Evolutionary conservation across 2,113 vertebrate genomes (phyloP).

Genomic region (Trichechus manatus): DNA sequence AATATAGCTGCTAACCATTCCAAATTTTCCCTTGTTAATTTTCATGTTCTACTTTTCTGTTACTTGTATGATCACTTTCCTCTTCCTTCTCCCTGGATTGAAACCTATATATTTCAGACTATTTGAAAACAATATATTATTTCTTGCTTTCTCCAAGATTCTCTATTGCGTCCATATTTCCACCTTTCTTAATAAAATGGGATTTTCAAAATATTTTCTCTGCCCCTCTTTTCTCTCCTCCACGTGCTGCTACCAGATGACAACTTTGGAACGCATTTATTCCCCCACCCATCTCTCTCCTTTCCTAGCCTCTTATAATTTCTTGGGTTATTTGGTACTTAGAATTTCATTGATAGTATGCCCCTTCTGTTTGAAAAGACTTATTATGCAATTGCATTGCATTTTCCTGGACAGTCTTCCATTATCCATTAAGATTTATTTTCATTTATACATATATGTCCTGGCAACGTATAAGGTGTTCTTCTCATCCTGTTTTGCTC

Average conservation of each 20-base stretch:
- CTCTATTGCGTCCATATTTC: neutral
- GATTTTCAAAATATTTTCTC: neutral
- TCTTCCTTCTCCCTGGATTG: neutral
- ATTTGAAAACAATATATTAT: neutral
- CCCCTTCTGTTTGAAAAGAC: accelerated
- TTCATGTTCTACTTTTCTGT: neutral
- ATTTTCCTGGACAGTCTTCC: neutral
- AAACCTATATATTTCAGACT: neutral
- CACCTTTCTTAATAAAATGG: neutral
- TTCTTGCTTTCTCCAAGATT: neutral
- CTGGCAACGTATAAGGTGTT: neutral
- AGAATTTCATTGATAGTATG: neutral
- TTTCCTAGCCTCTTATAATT: neutral
- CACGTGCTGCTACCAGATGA: neutral
- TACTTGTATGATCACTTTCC: neutral
- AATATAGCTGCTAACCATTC: neutral
- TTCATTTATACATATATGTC: neutral
- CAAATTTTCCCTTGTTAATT: neutral
- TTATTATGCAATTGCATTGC: neutral
- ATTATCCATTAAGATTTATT: neutral
- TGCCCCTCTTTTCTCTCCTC: accelerated
- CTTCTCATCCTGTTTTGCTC: neutral
- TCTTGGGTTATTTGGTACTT: neutral
- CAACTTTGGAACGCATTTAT: neutral
- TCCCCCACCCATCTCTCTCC: neutral